phyloP scores from a whole-genome alignment of 2,888 invertebrate species.

The Geotrupes spiniger region DNA sequence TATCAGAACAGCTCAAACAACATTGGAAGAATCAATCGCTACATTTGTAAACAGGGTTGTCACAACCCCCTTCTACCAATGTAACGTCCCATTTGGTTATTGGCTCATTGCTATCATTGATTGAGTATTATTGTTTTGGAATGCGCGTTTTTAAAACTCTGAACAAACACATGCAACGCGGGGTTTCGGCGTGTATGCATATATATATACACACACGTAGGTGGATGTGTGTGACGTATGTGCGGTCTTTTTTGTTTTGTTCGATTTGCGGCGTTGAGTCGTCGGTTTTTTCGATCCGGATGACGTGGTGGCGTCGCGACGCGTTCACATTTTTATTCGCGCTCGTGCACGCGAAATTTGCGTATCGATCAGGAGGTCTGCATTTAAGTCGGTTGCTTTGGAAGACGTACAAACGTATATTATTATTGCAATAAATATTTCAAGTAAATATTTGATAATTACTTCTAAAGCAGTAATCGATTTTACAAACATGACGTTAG shows the following conservation, averaged over 20 bases:
- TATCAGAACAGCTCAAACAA: slow-evolving; percentile 50
- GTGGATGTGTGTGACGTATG: slow-evolving; percentile 26
- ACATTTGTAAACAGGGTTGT: slow-evolving; percentile 55
- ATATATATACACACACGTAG: too few species aligned
- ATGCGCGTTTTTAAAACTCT: slow-evolving; percentile 54
- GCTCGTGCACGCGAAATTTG: too few species aligned
- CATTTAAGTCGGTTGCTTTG: too few species aligned
- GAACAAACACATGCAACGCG: slow-evolving; percentile 45
- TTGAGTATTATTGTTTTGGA: slow-evolving; percentile 55
- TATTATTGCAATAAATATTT: too few species aligned
- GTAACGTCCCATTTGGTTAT: slow-evolving; percentile 53
- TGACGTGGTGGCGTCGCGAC: too few species aligned
- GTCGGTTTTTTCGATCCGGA: too few species aligned
- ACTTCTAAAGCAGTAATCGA: too few species aligned
- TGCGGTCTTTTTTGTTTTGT: slow-evolving; percentile 18
- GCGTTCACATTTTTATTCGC: too few species aligned
- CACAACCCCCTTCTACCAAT: slow-evolving; percentile 48
- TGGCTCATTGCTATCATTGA: slow-evolving; percentile 54
- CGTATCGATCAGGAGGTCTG: too few species aligned
- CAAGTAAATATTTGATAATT: too few species aligned
- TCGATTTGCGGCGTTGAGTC: slow-evolving; percentile 13
- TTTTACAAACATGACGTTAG: too few species aligned
- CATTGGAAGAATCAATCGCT: slow-evolving; percentile 53
- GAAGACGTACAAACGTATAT: too few species aligned
- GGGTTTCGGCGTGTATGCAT: slow-evolving; percentile 8